A percentile compares a stretch with the other conserved stretches of the same genome.
Conservation (phyloP, 2,113 vertebrate species). For the Amazona vittata region DNA sequence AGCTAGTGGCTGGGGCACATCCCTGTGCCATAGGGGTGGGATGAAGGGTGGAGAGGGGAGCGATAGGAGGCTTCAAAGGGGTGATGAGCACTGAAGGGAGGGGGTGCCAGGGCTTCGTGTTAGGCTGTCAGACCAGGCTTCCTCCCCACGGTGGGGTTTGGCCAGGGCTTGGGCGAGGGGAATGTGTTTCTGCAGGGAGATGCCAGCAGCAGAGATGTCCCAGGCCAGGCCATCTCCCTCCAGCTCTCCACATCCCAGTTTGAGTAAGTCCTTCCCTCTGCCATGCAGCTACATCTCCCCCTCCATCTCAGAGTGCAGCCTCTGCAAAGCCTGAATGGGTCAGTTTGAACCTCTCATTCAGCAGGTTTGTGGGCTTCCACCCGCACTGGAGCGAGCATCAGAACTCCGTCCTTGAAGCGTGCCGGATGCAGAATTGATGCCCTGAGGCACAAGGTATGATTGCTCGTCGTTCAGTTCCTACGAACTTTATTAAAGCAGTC, state of each 20-base stretch:
- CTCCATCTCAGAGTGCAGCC: fast-evolving
- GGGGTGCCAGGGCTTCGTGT: fast-evolving
- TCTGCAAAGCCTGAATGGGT: fast-evolving
- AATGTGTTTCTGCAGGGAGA: background rate
- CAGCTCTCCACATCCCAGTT: background rate
- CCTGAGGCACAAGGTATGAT: fast-evolving
- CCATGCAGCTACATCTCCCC: background rate
- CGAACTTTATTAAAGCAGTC: background rate
- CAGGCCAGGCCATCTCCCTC: fast-evolving
- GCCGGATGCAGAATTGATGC: background rate
- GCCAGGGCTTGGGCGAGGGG: fast-evolving
- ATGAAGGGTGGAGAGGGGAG: fast-evolving
- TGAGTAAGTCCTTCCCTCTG: background rate
- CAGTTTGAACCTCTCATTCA: background rate
- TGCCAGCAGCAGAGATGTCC: background rate
- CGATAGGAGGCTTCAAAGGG: background rate
- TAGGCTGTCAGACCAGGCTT: background rate
- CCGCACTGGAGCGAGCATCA: background rate
- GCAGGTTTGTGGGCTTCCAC: background rate
- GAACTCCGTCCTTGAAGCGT: background rate
- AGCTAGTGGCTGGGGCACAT: background rate
- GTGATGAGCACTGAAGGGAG: background rate
- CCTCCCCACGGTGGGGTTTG: background rate
- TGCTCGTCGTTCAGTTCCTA: background rate
- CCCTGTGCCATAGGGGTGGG: background rate